Base-by-base conservation (phyloP, 2,888 invertebrate genomes). In the Napeogenes inachia region DNA sequence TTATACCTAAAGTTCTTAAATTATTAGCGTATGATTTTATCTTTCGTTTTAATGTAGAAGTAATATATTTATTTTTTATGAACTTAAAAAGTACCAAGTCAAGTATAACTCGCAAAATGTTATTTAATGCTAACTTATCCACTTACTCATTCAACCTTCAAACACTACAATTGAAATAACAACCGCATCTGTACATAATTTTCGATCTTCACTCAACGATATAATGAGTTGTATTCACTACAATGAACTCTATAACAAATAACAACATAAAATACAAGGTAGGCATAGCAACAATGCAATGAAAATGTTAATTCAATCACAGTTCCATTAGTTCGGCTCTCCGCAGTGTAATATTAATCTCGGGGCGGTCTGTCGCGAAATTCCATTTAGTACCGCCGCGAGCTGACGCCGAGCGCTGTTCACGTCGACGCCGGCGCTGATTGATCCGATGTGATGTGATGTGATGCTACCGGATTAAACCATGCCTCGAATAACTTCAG, bases 301-400 rank as follows among this genome's bases (percentile, higher is more conserved):
- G 71, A 72, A 78, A 79, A 79, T 79, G 79, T 79, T 79, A 78
- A 82, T 82, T 82, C 75, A 79, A 78, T 79, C 77, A 71, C 74
- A 73, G 75, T 75, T 74, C 74, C 76, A 79, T 78, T 79, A 75
- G 77, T 75, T 74, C 73, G 74, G 73, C 74, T 73, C 71, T 75
- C 76, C 73, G 75, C 74, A 75, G 73, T 80, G 72, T 74, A 73
- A 78, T 80, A 82, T 82, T 81, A 82, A 81, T 82, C 78, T 75
- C 74, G 71, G 74, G 73, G 75, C 75, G 75, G 77, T 77, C 79
- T 81, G 81, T 80, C 80, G 76, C 79, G 73, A 82, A 82, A 85
- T 82, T 81, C 81, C 80, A 82, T 84, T 84, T 81, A 75, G 76
- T 75, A 77, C 77, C 77, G 74, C 75, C 76, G 77, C 75, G 66